Evolutionary conservation across 2,797 vertebrate genomes (phyloP).

Genomic region (Epinephelus awoara): DNA sequence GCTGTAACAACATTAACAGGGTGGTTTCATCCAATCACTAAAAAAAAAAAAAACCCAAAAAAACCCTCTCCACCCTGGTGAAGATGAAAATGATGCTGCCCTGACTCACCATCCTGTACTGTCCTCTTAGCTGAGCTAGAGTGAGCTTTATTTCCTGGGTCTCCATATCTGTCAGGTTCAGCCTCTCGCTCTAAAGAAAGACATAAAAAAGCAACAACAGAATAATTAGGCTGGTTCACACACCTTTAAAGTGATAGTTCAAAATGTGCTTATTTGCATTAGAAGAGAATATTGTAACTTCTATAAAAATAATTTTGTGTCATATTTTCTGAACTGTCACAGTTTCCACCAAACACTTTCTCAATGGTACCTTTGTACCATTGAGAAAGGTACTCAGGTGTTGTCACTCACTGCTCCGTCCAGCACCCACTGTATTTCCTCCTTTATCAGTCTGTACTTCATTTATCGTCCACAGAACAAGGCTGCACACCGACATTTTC

Average conservation of each 20-base stretch:
- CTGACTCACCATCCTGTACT: conserved; percentile 78
- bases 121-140: conserved; percentile 68
- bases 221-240: not conserved
- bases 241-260: not conserved
- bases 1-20: conserved; percentile 12
- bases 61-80: not conserved
- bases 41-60: not conserved
- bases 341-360: too few relatives aligned
- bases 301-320: too few relatives aligned
- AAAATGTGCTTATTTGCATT: not conserved
- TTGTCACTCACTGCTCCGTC: too few relatives aligned
- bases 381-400: too few relatives aligned
- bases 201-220: not conserved
- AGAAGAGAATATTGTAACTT: too few relatives aligned
- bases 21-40: not conserved
- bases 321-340: too few relatives aligned
- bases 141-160: conserved; percentile 67
- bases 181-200: conserved; percentile 70
- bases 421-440: too few relatives aligned
- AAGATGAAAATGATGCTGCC: conserved; percentile 1
- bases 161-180: conserved; percentile 66
- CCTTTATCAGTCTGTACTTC: too few relatives aligned
- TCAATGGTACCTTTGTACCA: too few relatives aligned
- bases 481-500: too few relatives aligned
- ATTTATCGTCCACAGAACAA: too few relatives aligned